Conservation (phyloP, 2,888 invertebrate genomes). For the Apodemia hepburni region DNA sequence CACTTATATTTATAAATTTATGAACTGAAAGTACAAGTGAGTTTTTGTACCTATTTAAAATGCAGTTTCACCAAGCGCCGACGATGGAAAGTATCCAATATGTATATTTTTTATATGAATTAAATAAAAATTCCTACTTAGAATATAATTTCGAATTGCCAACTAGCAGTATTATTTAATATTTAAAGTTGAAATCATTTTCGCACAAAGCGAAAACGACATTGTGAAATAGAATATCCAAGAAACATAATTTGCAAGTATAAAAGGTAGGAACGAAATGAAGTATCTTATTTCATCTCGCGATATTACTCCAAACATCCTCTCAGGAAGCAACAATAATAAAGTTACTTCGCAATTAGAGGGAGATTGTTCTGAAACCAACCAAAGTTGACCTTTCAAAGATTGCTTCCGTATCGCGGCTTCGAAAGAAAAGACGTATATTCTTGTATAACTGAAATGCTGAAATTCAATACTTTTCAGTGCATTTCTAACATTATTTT, state of each 20-base stretch:
- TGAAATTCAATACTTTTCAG: not conserved
- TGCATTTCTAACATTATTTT: not conserved
- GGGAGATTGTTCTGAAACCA: constrained; percentile 38
- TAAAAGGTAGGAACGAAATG: constrained; percentile 31
- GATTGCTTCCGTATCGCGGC: constrained; percentile 15
- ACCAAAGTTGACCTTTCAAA: constrained; percentile 37
- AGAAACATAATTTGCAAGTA: constrained; percentile 27
- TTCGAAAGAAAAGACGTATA: not conserved
- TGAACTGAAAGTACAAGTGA: no score
- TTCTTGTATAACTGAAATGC: not conserved
- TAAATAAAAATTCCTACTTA: no score
- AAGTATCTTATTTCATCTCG: constrained; percentile 31
- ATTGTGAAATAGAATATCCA: constrained; percentile 2
- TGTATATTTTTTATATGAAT: no score
- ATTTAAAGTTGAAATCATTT: not conserved
- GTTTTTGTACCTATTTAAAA: no score
- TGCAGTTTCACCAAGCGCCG: no score
- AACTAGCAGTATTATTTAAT: not conserved
- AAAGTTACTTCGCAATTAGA: constrained; percentile 55
- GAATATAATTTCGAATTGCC: no score
- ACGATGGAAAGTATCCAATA: no score
- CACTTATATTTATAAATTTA: no score
- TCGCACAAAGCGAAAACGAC: not conserved
- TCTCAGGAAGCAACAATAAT: constrained; percentile 47
- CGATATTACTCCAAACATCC: constrained; percentile 41